phyloP scores from a whole-genome alignment of 2,888 invertebrate genomes.

The Apodemia duryi region DNA sequence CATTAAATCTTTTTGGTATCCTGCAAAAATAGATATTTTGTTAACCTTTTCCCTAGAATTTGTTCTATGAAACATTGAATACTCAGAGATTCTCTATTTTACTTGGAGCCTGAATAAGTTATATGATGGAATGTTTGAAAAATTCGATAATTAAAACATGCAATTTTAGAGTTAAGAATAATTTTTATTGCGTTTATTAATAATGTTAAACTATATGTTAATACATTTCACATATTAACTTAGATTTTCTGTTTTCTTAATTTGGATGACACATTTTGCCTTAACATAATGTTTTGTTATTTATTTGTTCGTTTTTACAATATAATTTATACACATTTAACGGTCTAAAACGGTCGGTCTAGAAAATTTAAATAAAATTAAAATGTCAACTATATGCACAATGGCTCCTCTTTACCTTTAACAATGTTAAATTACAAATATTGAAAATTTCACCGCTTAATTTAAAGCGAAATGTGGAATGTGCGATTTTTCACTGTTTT shows the following conservation, averaged over 20 bases:
- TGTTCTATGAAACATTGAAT: slow-evolving; percentile 5
- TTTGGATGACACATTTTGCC: too few relatives aligned
- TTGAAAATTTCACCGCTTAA: too few relatives aligned
- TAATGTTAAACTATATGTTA: neutral
- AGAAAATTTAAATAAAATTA: neutral
- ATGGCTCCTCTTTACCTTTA: neutral
- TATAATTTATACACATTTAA: neutral
- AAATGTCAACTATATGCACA: neutral
- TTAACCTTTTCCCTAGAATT: neutral
- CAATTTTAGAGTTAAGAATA: neutral
- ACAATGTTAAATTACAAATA: too few relatives aligned
- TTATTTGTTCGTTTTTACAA: too few relatives aligned
- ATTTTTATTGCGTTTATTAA: neutral
- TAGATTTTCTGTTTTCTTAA: too few relatives aligned
- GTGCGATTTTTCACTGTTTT: too few relatives aligned
- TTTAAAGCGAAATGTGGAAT: too few relatives aligned
- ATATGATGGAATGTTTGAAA: neutral
- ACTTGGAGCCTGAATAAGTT: neutral
- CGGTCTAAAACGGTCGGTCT: slow-evolving; percentile 7
- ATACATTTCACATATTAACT: neutral
- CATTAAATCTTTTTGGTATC: neutral
- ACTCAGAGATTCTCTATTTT: slow-evolving; percentile 6
- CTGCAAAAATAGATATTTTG: neutral
- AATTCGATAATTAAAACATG: neutral
- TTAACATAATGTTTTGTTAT: too few relatives aligned